A percentile compares a stretch with the other conserved stretches of the same genome.
Evolutionary conservation across 2,888 invertebrate genomes (phyloP).

Genomic region (Brachypalpus laphriformis): DNA sequence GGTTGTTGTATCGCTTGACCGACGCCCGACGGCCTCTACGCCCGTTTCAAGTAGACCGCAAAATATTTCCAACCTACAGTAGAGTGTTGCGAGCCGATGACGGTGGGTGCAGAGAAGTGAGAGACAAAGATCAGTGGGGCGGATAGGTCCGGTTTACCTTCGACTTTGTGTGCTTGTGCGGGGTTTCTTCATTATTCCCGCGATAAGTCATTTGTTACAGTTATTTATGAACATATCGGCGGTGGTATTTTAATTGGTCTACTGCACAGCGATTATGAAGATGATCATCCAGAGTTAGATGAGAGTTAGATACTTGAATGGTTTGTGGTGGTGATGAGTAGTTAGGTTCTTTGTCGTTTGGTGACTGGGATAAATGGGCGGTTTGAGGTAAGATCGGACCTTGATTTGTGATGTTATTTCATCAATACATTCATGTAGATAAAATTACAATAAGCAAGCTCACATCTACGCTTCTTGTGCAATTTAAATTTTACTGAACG

Average conservation of each 20-base stretch:
- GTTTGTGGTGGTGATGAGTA: neutral
- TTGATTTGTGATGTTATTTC: too few species aligned
- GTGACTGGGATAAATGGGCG: neutral
- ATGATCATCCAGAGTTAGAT: slow-evolving; percentile 23
- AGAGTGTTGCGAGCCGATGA: neutral
- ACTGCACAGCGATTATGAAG: slow-evolving; percentile 41
- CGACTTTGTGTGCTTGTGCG: neutral
- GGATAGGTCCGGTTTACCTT: slow-evolving; percentile 51
- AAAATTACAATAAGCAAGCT: too few species aligned
- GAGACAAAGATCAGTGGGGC: slow-evolving; percentile 64
- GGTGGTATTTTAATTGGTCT: slow-evolving; percentile 66
- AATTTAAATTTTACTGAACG: too few species aligned
- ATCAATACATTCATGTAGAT: too few species aligned
- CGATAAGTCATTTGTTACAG: slow-evolving; percentile 60
- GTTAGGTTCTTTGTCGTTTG: neutral
- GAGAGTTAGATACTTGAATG: slow-evolving; percentile 7
- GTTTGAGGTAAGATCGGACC: neutral
- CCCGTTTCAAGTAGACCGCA: slow-evolving; percentile 53
- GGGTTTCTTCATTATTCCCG: slow-evolving; percentile 11
- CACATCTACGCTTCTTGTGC: too few species aligned
- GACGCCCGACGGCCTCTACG: slow-evolving; percentile 33
- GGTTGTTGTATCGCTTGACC: slow-evolving; percentile 62
- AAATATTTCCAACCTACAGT: slow-evolving; percentile 15
- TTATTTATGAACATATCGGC: slow-evolving; percentile 64
- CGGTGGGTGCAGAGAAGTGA: slow-evolving; percentile 29